Evolutionary conservation across 2,888 invertebrate species (phyloP), one percentile per base, ranked within the genome.

Genomic region (Oscheius sp.): DNA sequence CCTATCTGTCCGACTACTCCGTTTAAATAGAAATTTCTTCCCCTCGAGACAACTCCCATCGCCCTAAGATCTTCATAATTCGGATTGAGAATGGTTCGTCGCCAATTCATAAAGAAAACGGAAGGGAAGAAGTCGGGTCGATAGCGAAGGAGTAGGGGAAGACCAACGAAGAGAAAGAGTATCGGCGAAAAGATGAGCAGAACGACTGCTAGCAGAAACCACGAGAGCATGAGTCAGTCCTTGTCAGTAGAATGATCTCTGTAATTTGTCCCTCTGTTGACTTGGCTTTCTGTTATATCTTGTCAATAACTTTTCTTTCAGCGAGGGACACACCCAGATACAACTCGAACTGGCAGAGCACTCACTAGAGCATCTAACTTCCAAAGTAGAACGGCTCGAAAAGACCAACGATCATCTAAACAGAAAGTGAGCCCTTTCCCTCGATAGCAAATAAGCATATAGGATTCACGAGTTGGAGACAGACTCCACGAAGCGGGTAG

Each of bases 301-400:
- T n/a, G n/a, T n/a, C n/a, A n/a, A n/a, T n/a, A n/a, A n/a, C n/a
- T n/a, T n/a, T n/a, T n/a, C 59, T 77, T 85, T 65, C 59, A 85
- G 85, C 77, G 85, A 85, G 54, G 84, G 85, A 62, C 81, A 86
- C 65, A 75, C 85, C 17, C 82, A 86, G 64, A 80, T 88, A 6
- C 87, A 87, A 74, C 78, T 88, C 67, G 87, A 88, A 67, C 75
- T 88, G 63, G 85, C 87, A n/a, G 88, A 88, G 70, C 87, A 92
- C 90, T 94, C 95, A 89, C 91, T 93, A 67, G 90, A 91, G 24
- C 92, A 93, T 69, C 88, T 94, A 72, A 90, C 92, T 45, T 90
- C 92, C 75, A 94, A 94, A 88, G 91, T 93, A 67, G 78, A 78
- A 61, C 67, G 80, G 28, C 72, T 88, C 72, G 88, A 87, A 72